Conservation (phyloP, 1,140 invertebrate genomes). For the Megalopta genalis region DNA sequence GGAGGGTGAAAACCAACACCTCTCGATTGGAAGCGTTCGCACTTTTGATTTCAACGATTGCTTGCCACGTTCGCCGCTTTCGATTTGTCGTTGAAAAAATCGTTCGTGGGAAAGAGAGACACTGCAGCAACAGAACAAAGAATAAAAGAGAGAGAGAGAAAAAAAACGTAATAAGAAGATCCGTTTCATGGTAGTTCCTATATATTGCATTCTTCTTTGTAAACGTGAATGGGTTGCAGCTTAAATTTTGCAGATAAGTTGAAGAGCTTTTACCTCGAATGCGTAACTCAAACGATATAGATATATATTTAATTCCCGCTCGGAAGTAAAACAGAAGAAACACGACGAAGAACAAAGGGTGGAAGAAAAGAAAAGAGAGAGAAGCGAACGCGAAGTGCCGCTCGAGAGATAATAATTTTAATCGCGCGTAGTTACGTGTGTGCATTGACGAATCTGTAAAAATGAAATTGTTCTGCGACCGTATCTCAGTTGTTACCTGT, state of each 20-base stretch:
- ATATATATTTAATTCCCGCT: background rate
- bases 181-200: constrained; percentile 45
- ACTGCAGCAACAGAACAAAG: constrained; percentile 23
- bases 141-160: too few relatives aligned
- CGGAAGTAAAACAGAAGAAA: background rate
- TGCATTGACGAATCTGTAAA: constrained; percentile 35
- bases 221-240: constrained; percentile 43
- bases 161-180: background rate
- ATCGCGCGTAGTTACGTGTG: constrained; percentile 30
- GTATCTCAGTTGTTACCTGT: constrained; percentile 10
- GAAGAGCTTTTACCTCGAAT: constrained; percentile 8
- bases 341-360: too few relatives aligned
- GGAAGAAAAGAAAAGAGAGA: too few relatives aligned
- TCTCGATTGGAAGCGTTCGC: constrained; percentile 6
- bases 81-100: constrained; percentile 15
- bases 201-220: constrained; percentile 48
- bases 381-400: too few relatives aligned
- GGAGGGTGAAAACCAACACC: too few relatives aligned
- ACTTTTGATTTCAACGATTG: constrained; percentile 2
- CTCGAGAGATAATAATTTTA: constrained; percentile 9
- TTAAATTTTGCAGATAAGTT: constrained; percentile 36
- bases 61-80: constrained; percentile 31
- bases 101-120: constrained; percentile 29
- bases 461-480: constrained; percentile 10
- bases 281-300: background rate